Evolutionary conservation across 2,797 vertebrate species (phyloP), one percentile per base, ranked within the genome.

Genomic region (Knipowitschia caucasica): DNA sequence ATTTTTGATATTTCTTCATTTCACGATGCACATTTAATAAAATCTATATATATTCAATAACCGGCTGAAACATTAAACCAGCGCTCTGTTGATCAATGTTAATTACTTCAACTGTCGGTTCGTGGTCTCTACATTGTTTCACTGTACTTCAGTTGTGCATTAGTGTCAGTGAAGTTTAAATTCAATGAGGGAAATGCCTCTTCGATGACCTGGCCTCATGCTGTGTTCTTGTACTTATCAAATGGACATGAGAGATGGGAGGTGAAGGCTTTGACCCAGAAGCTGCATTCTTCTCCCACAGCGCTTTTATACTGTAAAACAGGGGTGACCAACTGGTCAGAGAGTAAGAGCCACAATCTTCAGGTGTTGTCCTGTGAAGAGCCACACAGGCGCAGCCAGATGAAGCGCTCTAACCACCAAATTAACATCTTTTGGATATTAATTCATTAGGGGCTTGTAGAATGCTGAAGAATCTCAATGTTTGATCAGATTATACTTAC

Each of bases 131-230:
- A 11, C n/a, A 5, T 44, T 33, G 24, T 38, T 10, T 53, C 1
- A 0, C 50, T 12, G 47, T 12, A 35, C 49, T 35, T 21, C 43
- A 62, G 26, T 57, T 40, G 14, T 33, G 56, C 44, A 51, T 24
- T 50, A 52, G 18, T 3, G 34, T 58, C 61, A 61, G 45, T 25
- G 40, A 38, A 4, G 12, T 49, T 65, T 57, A 61, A 50, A 33
- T 10, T 1, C 20, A 17, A 49, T 24, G 34, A 15, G 39, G 57
- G 14, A 20, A 40, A 40, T 46, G 58, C 46, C 25, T 50, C 33
- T 50, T 36, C 31, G 29, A n/a, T 50, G 70, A 62, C 61, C 55
- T 47, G 59, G 21, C 42, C 52, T 33, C 31, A 52, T 12, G n/a
- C 26, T n/a, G 23, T 7, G 39, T 50, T 25, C 27, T 8, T 43